These are phyloP conservation scores for Falco cherrug DNA, from an alignment of 2,797 vertebrate species.

Conservation along the genomic window DNA sequence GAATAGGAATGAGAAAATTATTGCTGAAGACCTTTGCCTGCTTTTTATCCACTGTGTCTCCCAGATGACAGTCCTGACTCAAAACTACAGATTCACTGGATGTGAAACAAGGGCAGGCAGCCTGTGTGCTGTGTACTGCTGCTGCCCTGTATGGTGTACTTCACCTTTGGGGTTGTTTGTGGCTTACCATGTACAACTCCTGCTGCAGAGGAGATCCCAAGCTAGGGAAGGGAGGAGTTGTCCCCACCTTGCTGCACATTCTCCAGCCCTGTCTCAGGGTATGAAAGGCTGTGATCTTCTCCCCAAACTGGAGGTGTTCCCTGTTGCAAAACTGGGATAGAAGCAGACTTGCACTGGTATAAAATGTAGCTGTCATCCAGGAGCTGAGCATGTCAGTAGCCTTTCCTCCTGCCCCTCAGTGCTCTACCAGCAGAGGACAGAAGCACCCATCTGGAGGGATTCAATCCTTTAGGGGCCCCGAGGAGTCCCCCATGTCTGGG, in stretches of 20 bases:
- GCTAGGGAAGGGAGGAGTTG: not conserved
- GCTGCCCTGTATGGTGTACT: fast-evolving
- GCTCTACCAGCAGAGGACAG: not conserved
- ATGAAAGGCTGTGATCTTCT: not conserved
- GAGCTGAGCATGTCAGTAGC: fast-evolving
- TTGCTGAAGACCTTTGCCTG: not conserved
- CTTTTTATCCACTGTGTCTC: not conserved
- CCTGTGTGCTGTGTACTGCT: not conserved
- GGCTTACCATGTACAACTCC: not conserved
- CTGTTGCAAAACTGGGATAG: not conserved
- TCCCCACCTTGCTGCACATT: not conserved
- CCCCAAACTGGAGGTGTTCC: not conserved
- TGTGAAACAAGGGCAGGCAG: not conserved
- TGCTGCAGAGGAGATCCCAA: not conserved
- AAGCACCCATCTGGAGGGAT: not conserved
- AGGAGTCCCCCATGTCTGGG: not conserved
- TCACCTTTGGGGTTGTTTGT: fast-evolving
- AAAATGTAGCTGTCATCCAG: not conserved
- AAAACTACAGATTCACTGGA: not conserved
- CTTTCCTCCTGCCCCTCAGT: not conserved
- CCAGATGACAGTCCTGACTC: not conserved
- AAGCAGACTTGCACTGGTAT: not conserved
- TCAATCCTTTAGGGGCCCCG: not conserved
- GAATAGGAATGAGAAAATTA: not conserved
- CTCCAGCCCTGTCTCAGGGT: not conserved